Evolutionary conservation across 1,140 invertebrate genomes (phyloP).

Genomic region (Bicyclus anynana): DNA sequence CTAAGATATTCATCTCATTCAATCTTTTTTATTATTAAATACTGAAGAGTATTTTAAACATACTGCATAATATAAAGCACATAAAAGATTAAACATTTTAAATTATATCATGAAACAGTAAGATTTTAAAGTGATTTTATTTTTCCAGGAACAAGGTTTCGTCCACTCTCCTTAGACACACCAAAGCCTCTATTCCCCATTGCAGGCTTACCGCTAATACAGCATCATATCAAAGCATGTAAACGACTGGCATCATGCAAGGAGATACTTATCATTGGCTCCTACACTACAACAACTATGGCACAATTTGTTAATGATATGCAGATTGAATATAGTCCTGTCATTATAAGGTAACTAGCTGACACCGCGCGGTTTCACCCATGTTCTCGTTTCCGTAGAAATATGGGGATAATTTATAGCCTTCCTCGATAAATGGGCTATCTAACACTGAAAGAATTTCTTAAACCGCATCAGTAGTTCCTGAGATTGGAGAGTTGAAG

Average conservation of each 20-base stretch:
- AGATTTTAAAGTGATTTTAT: neutral
- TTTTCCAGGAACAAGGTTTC: slow-evolving; percentile 92
- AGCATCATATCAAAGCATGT: slow-evolving; percentile 98
- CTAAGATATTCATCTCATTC: no score
- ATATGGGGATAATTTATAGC: no score
- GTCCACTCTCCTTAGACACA: slow-evolving; percentile 96
- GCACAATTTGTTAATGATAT: slow-evolving; percentile 91
- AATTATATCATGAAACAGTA: slow-evolving; percentile 3
- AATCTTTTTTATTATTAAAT: no score
- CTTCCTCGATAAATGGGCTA: no score
- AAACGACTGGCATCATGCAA: slow-evolving; percentile 86
- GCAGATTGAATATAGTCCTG: slow-evolving; percentile 85
- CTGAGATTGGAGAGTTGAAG: no score
- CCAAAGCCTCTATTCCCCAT: slow-evolving; percentile 98
- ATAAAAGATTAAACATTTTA: no score
- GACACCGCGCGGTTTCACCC: no score
- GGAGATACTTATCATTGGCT: slow-evolving; percentile 97
- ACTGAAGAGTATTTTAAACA: no score
- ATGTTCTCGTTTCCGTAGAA: no score
- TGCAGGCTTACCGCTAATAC: slow-evolving; percentile 95
- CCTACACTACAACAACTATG: slow-evolving; percentile 90
- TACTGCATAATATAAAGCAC: no score
- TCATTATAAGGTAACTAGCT: slow-evolving; percentile 92
- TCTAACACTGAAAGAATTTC: no score
- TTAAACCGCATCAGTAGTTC: no score